These are phyloP conservation scores for Coptotermes formosanus DNA, from an alignment of 1,140 invertebrate species.

Conservation along the genomic window DNA sequence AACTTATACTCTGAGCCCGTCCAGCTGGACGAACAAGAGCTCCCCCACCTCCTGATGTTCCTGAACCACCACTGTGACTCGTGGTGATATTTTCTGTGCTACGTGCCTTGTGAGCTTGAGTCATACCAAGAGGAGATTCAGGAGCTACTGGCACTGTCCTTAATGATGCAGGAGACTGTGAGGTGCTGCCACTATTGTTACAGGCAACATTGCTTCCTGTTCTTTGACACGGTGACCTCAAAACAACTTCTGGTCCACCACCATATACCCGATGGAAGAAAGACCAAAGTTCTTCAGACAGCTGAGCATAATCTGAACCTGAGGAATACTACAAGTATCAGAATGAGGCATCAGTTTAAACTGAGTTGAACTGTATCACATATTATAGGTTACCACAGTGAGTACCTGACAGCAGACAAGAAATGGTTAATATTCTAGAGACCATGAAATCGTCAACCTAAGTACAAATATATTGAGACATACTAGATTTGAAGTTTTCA, in stretches of 20 bases:
- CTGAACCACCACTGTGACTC: background rate
- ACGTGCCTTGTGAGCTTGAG: conserved; percentile 32
- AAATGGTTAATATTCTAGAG: background rate
- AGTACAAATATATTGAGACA: no score
- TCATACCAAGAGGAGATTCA: background rate
- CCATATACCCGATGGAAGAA: conserved; percentile 83
- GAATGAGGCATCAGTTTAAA: background rate
- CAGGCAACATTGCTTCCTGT: background rate
- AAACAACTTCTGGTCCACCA: conserved; percentile 77
- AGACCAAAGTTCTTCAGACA: conserved; percentile 81
- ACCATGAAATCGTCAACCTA: background rate
- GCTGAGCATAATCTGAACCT: conserved; percentile 79
- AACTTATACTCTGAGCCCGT: conserved; percentile 31
- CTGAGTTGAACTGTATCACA: no score
- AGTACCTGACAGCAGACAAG: background rate
- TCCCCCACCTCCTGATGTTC: background rate
- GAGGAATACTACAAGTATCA: conserved; percentile 41
- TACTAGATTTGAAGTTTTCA: no score
- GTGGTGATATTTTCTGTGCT: conserved; percentile 35
- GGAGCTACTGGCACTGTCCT: conserved; percentile 4
- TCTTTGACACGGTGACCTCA: conserved; percentile 43
- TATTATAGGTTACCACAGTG: no score
- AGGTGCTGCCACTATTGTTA: background rate
- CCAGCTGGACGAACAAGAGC: background rate
- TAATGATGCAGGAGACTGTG: background rate